Percentiles rank a stretch among this genome's conserved stretches.
phyloP scores from a whole-genome alignment of 2,113 vertebrate genomes.

The Malurus cyaneus region DNA sequence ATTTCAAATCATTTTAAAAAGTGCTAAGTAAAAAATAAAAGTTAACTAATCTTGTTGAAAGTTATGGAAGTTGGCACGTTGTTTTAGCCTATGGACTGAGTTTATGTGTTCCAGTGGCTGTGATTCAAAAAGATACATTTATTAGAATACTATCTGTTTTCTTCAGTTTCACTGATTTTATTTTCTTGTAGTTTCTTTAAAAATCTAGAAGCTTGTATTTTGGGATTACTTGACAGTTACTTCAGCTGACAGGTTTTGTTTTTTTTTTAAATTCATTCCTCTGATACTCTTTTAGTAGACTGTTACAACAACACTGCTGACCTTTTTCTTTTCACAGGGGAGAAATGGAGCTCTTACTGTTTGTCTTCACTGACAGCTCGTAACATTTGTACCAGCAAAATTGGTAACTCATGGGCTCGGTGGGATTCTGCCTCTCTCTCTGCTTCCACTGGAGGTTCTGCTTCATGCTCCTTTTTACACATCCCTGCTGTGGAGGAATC shows the following conservation, averaged over 20 bases:
- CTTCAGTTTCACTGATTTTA: background rate
- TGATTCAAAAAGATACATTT: background rate
- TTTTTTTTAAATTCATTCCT: background rate
- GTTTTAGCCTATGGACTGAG: background rate
- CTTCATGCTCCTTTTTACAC: slow-evolving; percentile 74
- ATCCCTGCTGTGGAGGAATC: slow-evolving; percentile 56
- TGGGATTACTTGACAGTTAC: background rate
- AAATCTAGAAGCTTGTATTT: background rate
- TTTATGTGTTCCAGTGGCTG: background rate
- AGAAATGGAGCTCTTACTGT: slow-evolving; percentile 74
- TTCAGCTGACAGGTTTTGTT: background rate
- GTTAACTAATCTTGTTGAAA: background rate
- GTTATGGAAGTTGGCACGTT: background rate
- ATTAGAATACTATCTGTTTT: background rate
- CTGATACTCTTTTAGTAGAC: background rate
- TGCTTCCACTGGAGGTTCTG: slow-evolving; percentile 16
- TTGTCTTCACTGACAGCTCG: slow-evolving; percentile 70
- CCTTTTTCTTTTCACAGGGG: slow-evolving; percentile 64
- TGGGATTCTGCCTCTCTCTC: slow-evolving; percentile 11
- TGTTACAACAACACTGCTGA: background rate
- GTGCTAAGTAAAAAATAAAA: background rate
- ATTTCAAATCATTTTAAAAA: background rate
- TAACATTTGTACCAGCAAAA: slow-evolving; percentile 64
- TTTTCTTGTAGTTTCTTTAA: background rate
- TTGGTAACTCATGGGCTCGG: background rate